Conservation (phyloP, 2,113 vertebrate genomes). For the Pangasianodon hypophthalmus region DNA sequence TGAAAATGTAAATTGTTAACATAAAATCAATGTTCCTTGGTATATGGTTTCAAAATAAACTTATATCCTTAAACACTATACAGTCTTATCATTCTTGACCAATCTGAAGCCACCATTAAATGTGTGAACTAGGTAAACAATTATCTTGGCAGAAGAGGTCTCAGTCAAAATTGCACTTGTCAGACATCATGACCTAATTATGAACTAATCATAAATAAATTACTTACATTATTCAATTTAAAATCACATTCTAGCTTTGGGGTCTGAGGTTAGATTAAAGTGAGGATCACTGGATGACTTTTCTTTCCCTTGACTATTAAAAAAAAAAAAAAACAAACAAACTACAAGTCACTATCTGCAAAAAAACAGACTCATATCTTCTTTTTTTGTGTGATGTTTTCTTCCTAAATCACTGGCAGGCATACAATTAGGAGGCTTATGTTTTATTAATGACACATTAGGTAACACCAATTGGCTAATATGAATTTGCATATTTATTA, state of each 20-base stretch:
- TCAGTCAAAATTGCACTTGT: too few species aligned
- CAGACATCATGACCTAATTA: too few species aligned
- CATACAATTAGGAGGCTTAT: slow-evolving; percentile 67
- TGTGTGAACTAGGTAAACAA: not conserved
- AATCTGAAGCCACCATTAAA: not conserved
- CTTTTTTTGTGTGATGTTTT: slow-evolving; percentile 47
- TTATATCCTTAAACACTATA: too few species aligned
- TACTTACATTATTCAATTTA: too few species aligned
- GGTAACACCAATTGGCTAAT: slow-evolving; percentile 76
- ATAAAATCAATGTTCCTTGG: too few species aligned
- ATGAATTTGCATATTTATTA: slow-evolving; percentile 80
- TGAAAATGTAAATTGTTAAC: not conserved
- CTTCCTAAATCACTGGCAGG: slow-evolving; percentile 23
- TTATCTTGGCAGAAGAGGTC: not conserved
- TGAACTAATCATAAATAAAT: too few species aligned
- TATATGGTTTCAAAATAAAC: too few species aligned
- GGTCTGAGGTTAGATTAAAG: too few species aligned
- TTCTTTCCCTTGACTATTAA: too few species aligned
- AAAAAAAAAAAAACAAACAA: too few species aligned
- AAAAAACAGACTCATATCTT: slow-evolving; percentile 25
- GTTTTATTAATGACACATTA: slow-evolving; percentile 77
- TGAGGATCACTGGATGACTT: too few species aligned
- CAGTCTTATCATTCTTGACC: not conserved
- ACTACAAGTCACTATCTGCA: not conserved
- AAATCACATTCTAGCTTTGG: too few species aligned